Evolutionary conservation across 2,797 vertebrate species (phyloP).

Genomic region (Manis javanica): DNA sequence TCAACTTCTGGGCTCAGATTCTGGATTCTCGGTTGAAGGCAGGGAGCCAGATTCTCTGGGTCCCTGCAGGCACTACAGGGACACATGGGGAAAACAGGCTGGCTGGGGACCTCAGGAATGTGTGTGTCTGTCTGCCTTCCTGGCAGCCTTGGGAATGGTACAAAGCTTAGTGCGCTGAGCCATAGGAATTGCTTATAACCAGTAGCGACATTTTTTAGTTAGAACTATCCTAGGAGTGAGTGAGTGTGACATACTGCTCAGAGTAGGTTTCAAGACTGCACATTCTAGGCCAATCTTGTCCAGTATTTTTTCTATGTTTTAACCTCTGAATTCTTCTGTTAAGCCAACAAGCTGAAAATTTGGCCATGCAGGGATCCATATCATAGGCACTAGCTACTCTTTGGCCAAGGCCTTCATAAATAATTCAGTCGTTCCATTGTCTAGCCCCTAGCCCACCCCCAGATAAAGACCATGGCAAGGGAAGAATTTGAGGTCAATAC

Average conservation of each 20-base stretch:
- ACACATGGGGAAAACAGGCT: not conserved
- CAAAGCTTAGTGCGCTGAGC: not conserved
- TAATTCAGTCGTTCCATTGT: conserved; percentile 37
- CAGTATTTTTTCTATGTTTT: conserved; percentile 56
- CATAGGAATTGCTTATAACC: not conserved
- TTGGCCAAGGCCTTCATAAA: conserved; percentile 44
- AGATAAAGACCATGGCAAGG: conserved; percentile 29
- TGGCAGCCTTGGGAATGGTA: not conserved
- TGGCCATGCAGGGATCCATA: conserved; percentile 12
- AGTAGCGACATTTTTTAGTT: not conserved
- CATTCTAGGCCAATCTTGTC: conserved; percentile 48
- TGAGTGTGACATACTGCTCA: not conserved
- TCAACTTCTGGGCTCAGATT: not conserved
- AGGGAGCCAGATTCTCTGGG: conserved; percentile 1
- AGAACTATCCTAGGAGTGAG: not conserved
- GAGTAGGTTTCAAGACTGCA: conserved; percentile 38
- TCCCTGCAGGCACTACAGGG: not conserved
- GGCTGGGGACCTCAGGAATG: not conserved
- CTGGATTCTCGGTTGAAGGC: conserved; percentile 22
- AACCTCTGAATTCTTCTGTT: conserved; percentile 49
- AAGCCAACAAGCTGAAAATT: conserved; percentile 55
- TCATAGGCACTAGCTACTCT: conserved; percentile 48
- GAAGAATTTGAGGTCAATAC: conserved; percentile 52
- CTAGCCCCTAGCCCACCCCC: not conserved
- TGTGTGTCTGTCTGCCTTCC: not conserved